Percentiles rank a stretch among this genome's conserved stretches.
Evolutionary conservation across 1,140 invertebrate species (phyloP).

Genomic region (Solenopsis invicta): DNA sequence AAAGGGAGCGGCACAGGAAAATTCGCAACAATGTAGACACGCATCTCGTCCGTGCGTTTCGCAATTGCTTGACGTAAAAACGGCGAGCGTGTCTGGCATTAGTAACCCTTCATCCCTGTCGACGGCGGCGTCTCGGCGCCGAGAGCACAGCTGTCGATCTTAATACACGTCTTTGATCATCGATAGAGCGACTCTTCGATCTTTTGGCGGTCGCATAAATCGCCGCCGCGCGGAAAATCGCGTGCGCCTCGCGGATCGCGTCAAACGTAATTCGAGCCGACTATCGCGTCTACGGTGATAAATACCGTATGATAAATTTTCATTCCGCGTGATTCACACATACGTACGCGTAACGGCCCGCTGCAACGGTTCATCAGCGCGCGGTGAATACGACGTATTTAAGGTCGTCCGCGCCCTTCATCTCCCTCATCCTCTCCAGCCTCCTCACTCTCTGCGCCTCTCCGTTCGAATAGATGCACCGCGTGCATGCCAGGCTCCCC

Average conservation of each 20-base stretch:
- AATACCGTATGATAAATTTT: constrained; percentile 79
- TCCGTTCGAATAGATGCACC: constrained; percentile 42
- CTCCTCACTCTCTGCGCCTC: neutral
- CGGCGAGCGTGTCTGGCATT: constrained; percentile 3
- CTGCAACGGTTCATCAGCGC: constrained; percentile 69
- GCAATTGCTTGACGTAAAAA: constrained; percentile 30
- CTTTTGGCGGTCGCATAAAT: constrained; percentile 63
- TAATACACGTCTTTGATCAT: constrained; percentile 69
- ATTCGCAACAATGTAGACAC: constrained; percentile 28
- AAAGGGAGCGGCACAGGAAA: neutral
- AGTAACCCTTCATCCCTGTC: constrained; percentile 57
- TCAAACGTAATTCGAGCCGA: constrained; percentile 54
- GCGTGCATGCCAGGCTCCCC: neutral
- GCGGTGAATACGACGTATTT: constrained; percentile 71
- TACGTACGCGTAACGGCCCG: constrained; percentile 48
- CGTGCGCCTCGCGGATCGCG: constrained; percentile 9
- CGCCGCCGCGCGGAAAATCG: constrained; percentile 60
- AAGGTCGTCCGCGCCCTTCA: constrained; percentile 55
- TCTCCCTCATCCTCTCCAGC: constrained; percentile 19
- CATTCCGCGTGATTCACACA: constrained; percentile 76
- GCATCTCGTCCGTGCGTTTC: neutral
- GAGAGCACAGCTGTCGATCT: constrained; percentile 62
- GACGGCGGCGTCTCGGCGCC: constrained; percentile 40
- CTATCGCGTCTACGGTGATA: constrained; percentile 73
- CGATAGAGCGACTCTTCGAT: constrained; percentile 59